Percentiles rank a stretch among this genome's conserved stretches.
phyloP scores from a whole-genome alignment of 2,888 invertebrate genomes.

The Congeria kusceri region DNA sequence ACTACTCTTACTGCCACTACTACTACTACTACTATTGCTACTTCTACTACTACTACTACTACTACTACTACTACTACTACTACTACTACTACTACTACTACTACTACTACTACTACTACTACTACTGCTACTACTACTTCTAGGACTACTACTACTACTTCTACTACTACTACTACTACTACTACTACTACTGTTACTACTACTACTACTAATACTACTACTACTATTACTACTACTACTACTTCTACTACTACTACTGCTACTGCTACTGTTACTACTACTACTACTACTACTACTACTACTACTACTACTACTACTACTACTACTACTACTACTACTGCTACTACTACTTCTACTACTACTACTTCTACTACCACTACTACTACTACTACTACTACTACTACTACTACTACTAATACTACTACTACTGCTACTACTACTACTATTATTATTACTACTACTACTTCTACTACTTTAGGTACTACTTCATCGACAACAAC shows the following conservation, averaged over 20 bases:
- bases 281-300: not conserved
- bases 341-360: not conserved
- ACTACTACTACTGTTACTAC: too few species aligned
- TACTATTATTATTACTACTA: too few species aligned
- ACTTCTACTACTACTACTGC: not conserved
- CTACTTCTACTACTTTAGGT: too few species aligned
- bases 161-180: too few species aligned
- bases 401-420: too few species aligned
- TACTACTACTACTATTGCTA: not conserved
- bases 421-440: too few species aligned
- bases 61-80: slow-evolving; percentile 1
- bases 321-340: not conserved
- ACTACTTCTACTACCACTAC: too few species aligned
- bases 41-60: not conserved
- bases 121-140: not conserved
- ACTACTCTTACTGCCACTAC: not conserved
- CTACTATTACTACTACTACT: not conserved
- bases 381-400: too few species aligned
- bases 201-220: too few species aligned
- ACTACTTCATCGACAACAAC: too few species aligned
- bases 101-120: slow-evolving; percentile 1
- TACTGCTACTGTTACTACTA: not conserved
- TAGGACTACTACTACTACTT: too few species aligned
- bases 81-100: slow-evolving; percentile 1
- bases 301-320: slow-evolving; percentile 1